Evolutionary conservation across 2,888 invertebrate genomes (phyloP), one percentile per base, ranked within the genome.

Genomic region (Campoplex capitator): DNA sequence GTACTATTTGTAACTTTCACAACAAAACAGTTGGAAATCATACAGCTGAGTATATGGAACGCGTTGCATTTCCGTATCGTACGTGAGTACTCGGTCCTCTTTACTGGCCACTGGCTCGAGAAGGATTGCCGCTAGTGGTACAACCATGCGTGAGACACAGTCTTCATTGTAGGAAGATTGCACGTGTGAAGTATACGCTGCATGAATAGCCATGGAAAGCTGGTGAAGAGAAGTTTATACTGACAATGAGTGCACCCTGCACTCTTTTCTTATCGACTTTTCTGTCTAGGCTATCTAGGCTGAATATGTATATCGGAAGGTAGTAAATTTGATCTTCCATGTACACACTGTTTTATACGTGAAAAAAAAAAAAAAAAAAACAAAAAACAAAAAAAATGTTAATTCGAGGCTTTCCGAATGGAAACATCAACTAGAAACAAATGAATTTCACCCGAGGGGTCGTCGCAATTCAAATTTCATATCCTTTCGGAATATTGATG

Each of bases 121-220:
- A 42, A 68, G n/a, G 3, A 42, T 42, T n/a, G 3, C n/a, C 23
- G 68, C 42, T 23, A 23, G 3, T 42, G n/a, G 42, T 68, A 68
- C 68, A 23, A 9, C 18, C 23, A n/a, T 68, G 23, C 67, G 18
- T 38, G 67, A 16, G 3, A 11, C n/a, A 42, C n/a, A 2, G 8
- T 67, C 38, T 67, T 67, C 38, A 67, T 67, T 67, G 67, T 67
- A 67, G 11, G 67, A 67, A 68, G 42, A 42, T 68, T 68, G 23
- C 68, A 23, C 13, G 42, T 42, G 68, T 42, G 42, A n/a, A 11
- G 23, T 11, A 13, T 45, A 13, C 45, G 45, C 45, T 45, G 67
- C n/a, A 32, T 35, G 35, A 18, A 35, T 6, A 35, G 65, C 65
- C 35, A 16, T 35, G 65, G 35, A 65, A 32, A 65, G 18, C 65